Evolutionary conservation across 2,113 vertebrate genomes (phyloP).

Genomic region (Chitala chitala): DNA sequence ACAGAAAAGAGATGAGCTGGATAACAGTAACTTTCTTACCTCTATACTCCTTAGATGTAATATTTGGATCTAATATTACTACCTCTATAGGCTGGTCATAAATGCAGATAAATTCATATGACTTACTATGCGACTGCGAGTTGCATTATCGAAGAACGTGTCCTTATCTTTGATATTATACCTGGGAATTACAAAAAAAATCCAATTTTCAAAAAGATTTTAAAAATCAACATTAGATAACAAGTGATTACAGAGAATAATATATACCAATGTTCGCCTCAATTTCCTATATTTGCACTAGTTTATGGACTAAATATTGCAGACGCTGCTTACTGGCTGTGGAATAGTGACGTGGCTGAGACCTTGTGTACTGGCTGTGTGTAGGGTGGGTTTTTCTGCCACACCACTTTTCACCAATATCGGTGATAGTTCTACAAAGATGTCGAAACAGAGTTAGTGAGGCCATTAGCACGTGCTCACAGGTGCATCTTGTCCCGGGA

Average conservation of each 20-base stretch:
- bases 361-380: too few relatives aligned
- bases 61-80: too few relatives aligned
- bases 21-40: background rate
- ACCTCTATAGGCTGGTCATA: background rate
- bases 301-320: too few relatives aligned
- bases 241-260: too few relatives aligned
- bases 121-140: slow-evolving; percentile 94
- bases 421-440: background rate
- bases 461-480: slow-evolving; percentile 64
- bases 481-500: slow-evolving; percentile 91
- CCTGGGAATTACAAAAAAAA: slow-evolving; percentile 54
- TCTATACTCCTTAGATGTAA: too few relatives aligned
- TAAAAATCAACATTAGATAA: too few relatives aligned
- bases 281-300: too few relatives aligned
- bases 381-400: too few relatives aligned
- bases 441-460: background rate
- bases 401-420: too few relatives aligned
- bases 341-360: too few relatives aligned
- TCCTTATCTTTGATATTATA: slow-evolving; percentile 88
- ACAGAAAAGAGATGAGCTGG: background rate
- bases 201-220: background rate
- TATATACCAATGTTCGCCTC: too few relatives aligned
- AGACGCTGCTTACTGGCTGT: too few relatives aligned
- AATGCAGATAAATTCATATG: background rate
- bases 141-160: slow-evolving; percentile 85